Percentiles rank a stretch among this genome's conserved stretches.
Conservation (phyloP, 1,140 invertebrate genomes). For the Megalopta genalis region DNA sequence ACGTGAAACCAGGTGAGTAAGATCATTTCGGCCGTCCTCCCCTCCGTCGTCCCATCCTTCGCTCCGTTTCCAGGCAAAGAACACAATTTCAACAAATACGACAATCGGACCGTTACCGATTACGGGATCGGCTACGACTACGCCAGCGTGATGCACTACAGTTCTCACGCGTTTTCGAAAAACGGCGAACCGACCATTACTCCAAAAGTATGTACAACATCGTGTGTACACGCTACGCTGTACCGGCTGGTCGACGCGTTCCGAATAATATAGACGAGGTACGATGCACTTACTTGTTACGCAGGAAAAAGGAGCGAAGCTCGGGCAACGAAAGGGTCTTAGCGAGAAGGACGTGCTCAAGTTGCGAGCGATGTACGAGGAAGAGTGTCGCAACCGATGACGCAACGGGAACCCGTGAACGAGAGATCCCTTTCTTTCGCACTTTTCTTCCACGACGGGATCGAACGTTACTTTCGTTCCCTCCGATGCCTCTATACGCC, state of each 20-base stretch:
- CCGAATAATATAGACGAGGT: too few species aligned
- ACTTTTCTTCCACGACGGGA: not conserved
- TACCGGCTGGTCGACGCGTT: too few species aligned
- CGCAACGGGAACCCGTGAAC: slow-evolving; percentile 37
- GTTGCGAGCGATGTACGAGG: slow-evolving; percentile 84
- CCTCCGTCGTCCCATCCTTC: not conserved
- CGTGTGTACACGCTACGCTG: not conserved
- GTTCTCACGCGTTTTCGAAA: slow-evolving; percentile 83
- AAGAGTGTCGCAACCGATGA: slow-evolving; percentile 73
- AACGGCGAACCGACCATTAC: slow-evolving; percentile 84
- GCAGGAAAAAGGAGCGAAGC: slow-evolving; percentile 59
- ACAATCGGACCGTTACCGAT: slow-evolving; percentile 82
- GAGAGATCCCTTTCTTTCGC: not conserved
- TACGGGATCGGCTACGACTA: slow-evolving; percentile 86
- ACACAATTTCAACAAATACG: slow-evolving; percentile 87
- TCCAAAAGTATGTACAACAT: slow-evolving; percentile 80
- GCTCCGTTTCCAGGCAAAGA: slow-evolving; percentile 78
- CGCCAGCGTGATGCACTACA: slow-evolving; percentile 87
- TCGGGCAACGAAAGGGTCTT: slow-evolving; percentile 85
- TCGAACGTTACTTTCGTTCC: too few species aligned
- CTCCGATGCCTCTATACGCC: too few species aligned
- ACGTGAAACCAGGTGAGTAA: slow-evolving; percentile 80
- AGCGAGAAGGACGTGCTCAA: slow-evolving; percentile 85
- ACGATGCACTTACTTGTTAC: not conserved
- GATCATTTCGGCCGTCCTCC: not conserved